phyloP scores from a whole-genome alignment of 2,888 invertebrate species.

The Drosophila percnosoma region DNA sequence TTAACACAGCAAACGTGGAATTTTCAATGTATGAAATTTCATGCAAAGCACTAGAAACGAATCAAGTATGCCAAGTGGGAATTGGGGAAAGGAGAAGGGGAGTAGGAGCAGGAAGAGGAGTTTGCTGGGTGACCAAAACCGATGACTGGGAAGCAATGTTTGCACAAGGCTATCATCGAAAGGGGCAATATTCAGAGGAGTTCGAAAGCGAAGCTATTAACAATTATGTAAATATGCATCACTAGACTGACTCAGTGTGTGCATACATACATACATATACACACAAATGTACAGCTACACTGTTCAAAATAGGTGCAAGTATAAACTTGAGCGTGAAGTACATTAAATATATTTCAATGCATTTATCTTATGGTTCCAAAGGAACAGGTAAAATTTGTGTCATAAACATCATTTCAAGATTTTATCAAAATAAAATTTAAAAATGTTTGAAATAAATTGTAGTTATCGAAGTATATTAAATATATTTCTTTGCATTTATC shows the following conservation, averaged over 20 bases:
- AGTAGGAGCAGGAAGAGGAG: slow-evolving; percentile 5
- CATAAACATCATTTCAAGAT: neutral
- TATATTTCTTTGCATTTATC: neutral
- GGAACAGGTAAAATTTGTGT: neutral
- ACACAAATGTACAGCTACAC: neutral
- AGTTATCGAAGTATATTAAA: neutral
- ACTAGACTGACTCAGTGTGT: slow-evolving; percentile 12
- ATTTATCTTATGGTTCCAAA: neutral
- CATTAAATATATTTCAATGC: neutral
- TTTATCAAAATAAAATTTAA: neutral
- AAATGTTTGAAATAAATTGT: neutral
- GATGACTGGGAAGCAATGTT: slow-evolving; percentile 42
- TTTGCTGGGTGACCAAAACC: slow-evolving; percentile 16
- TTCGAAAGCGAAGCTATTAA: slow-evolving; percentile 66
- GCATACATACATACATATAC: neutral
- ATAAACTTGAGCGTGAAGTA: rapidly evolving
- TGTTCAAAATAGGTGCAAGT: neutral
- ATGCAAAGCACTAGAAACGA: slow-evolving; percentile 32
- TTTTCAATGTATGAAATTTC: slow-evolving; percentile 33
- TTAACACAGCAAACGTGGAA: slow-evolving; percentile 34
- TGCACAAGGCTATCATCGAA: slow-evolving; percentile 55
- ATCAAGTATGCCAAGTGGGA: slow-evolving; percentile 1
- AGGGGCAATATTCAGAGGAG: slow-evolving; percentile 44
- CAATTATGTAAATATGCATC: slow-evolving; percentile 71
- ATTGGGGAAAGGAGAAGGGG: neutral